Base-by-base conservation (phyloP, 2,113 vertebrate genomes). In the Phaetusa simplex region DNA sequence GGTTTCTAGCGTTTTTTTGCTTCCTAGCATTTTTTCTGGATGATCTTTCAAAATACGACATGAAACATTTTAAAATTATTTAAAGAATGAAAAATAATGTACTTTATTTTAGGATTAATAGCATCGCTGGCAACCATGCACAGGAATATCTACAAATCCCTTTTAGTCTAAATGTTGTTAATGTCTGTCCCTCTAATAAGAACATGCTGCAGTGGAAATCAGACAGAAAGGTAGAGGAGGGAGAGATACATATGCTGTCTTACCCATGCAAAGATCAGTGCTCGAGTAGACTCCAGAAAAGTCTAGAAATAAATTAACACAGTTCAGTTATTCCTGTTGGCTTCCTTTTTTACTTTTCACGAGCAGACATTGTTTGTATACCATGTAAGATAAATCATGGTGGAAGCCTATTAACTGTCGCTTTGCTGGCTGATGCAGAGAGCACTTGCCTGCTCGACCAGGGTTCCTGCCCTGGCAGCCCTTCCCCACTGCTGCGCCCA, bases 291-390 rank as follows among this genome's bases (percentile, higher is more conserved):
- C 22, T 92, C 96, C 82, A 30, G 90, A 62, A 47, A 94, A 80
- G 23, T 94, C 93, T 96, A 91, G 82, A 93, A 96, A 93, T 87
- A 87, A 93, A 96, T 87, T 24, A 85, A 90, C 45, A 90, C 11
- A 77, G 6, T 87, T 90, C 30, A 69, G 84, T 96, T 96, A 97
- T 72, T 93, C 8, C 47, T 82, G 8, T 40, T 72, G 56, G 29
- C 36, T 81, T 93, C 21, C 45, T 85, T 42, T 27, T 66, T 73
- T 84, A 36, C 30, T 66, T 66, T 82, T 52, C 29, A 32, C 13
- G 10, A 81, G 11, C 49, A 80, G 82, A 67, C n/a, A 27, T 56
- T 1, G 11, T 38, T 65, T 42, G 18, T 79, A 30, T 30, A 15
- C 53, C 22, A 6, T 0, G 1, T 15, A 47, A 42, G 27, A 56